Percentiles rank a stretch among this genome's conserved stretches.
phyloP scores from a whole-genome alignment of 2,888 invertebrate species.

The Oscheius sp. region DNA sequence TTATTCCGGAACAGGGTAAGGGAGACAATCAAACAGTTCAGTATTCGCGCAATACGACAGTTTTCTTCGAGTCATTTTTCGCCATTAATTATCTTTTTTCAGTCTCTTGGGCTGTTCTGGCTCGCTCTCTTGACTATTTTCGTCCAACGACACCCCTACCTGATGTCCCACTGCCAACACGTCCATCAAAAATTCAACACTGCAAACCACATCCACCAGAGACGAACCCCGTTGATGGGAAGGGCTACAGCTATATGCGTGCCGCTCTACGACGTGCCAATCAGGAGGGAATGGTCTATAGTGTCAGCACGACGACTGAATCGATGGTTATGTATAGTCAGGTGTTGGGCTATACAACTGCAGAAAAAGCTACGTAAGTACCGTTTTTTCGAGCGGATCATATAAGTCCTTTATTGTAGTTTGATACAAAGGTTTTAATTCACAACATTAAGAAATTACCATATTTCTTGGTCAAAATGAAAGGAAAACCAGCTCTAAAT shows the following conservation, averaged over 20 bases:
- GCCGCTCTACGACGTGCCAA: conserved; percentile 14
- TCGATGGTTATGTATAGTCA: conserved; percentile 1
- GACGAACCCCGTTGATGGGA: conserved; percentile 25
- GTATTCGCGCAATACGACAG: no score
- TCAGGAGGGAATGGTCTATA: background rate
- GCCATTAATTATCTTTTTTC: no score
- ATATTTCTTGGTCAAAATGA: no score
- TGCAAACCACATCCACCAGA: conserved; percentile 20
- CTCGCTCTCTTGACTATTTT: background rate
- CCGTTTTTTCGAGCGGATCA: no score
- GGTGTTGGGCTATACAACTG: background rate
- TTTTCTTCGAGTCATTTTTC: no score
- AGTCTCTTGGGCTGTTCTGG: conserved; percentile 25
- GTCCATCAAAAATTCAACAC: background rate
- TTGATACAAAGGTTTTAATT: no score
- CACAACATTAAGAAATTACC: no score
- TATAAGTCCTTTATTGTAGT: background rate
- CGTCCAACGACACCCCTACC: conserved; percentile 5
- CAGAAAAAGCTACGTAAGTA: no score
- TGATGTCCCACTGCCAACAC: background rate
- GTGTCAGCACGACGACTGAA: background rate
- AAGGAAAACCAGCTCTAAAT: no score
- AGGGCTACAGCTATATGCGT: conserved; percentile 26
- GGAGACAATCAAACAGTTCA: background rate
- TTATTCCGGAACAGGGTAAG: conserved; percentile 45